Conservation (phyloP, 2,888 invertebrate genomes). For the Trichacis sp. region DNA sequence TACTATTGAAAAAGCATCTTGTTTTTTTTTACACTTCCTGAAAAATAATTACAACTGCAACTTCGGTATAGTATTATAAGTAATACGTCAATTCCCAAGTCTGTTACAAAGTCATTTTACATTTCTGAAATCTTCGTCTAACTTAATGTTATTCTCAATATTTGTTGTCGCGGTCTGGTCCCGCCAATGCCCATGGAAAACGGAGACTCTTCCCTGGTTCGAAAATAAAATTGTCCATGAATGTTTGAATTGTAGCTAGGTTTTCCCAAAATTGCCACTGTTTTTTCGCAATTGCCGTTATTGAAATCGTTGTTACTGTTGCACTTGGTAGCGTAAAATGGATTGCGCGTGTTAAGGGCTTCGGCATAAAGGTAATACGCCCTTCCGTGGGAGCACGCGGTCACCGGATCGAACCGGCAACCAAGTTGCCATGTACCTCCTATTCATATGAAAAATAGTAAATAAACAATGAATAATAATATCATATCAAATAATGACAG, state of each 20-base stretch:
- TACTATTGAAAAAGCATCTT: too few relatives aligned
- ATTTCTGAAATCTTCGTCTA: too few relatives aligned
- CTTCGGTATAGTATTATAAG: too few relatives aligned
- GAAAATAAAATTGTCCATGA: slow-evolving; percentile 22
- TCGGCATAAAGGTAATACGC: slow-evolving; percentile 44
- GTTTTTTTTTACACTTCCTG: too few relatives aligned
- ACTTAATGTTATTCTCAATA: too few relatives aligned
- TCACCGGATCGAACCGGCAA: slow-evolving; percentile 20
- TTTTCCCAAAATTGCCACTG: slow-evolving; percentile 18
- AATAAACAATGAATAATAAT: too few relatives aligned
- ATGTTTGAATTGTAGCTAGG: neutral
- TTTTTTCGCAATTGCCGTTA: slow-evolving; percentile 14
- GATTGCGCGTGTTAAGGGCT: slow-evolving; percentile 22
- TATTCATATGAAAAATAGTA: neutral
- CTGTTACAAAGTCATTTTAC: too few relatives aligned
- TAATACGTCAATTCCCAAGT: too few relatives aligned
- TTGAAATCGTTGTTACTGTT: slow-evolving; percentile 19
- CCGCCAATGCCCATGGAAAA: slow-evolving; percentile 27
- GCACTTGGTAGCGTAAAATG: slow-evolving; percentile 43
- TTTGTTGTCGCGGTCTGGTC: neutral
- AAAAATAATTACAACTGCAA: too few relatives aligned
- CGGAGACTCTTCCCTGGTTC: slow-evolving; percentile 12
- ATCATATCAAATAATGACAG: too few relatives aligned
- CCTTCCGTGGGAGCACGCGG: slow-evolving; percentile 44
- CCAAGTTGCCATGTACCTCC: slow-evolving; percentile 43